A percentile compares a stretch with the other conserved stretches of the same genome.
These are phyloP conservation scores for Lordiphosa clarofinis DNA, from an alignment of 1,140 invertebrate species.

Conservation along the genomic window DNA sequence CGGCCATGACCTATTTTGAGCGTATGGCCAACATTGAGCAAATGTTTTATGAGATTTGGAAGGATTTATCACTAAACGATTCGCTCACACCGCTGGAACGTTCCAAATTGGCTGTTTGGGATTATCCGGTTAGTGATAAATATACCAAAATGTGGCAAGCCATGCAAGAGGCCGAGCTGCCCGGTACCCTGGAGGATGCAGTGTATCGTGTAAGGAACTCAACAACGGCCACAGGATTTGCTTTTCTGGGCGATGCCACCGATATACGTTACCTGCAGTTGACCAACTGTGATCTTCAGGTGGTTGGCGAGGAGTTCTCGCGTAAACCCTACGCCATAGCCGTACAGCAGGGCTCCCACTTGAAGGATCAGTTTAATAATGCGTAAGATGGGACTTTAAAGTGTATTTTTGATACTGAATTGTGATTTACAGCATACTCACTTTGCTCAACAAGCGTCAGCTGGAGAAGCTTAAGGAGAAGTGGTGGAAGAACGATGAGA, in stretches of 20 bases:
- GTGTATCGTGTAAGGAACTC: conserved; percentile 88
- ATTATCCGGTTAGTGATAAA: conserved; percentile 98
- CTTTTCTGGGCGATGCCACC: conserved; percentile 96
- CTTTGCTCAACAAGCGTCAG: conserved; percentile 93
- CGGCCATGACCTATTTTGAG: conserved; percentile 95
- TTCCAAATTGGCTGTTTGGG: conserved; percentile 97
- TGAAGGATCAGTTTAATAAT: conserved; percentile 95
- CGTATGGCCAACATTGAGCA: conserved; percentile 97
- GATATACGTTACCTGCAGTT: conserved; percentile 92
- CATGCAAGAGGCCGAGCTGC: conserved; percentile 94
- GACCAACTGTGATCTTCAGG: conserved; percentile 94
- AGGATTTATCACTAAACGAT: conserved; percentile 97
- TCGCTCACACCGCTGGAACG: conserved; percentile 92
- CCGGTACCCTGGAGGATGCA: conserved; percentile 88
- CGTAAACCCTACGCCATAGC: conserved; percentile 97
- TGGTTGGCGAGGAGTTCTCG: conserved; percentile 97
- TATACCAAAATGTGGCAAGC: conserved; percentile 99
- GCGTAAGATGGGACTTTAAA: conserved; percentile 82
- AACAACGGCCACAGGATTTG: conserved; percentile 89
- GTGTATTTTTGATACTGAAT: not conserved
- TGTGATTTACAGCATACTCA: conserved; percentile 87
- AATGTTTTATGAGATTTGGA: conserved; percentile 98
- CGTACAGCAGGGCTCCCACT: conserved; percentile 95
- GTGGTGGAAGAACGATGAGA: conserved; percentile 96
- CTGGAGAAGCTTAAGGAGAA: conserved; percentile 96